phyloP scores from a whole-genome alignment of 2,888 invertebrate genomes.

The Sarcophaga caerulescens region DNA sequence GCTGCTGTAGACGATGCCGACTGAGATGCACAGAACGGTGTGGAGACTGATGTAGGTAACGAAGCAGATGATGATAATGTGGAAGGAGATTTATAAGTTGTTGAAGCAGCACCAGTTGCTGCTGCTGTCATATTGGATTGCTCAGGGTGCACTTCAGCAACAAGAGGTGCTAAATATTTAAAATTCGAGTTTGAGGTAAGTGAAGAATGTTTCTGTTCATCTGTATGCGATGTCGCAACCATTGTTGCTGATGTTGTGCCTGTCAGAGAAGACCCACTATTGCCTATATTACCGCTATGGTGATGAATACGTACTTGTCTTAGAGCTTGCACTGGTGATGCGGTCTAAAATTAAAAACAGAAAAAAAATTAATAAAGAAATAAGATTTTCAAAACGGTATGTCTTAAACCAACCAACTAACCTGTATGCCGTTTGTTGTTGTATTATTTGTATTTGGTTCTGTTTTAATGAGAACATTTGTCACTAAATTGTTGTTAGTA shows the following conservation, averaged over 20 bases:
- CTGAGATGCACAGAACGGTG: conserved; percentile 78
- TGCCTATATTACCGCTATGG: conserved; percentile 53
- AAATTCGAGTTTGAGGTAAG: conserved; percentile 74
- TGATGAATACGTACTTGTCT: conserved; percentile 70
- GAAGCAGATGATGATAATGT: conserved; percentile 78
- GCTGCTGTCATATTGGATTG: conserved; percentile 74
- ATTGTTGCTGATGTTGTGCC: conserved; percentile 48
- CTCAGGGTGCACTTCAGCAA: conserved; percentile 80
- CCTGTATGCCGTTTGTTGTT: conserved; percentile 64
- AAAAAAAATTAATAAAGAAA: not conserved
- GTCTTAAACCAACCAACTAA: conserved; percentile 13
- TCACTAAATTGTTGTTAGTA: conserved; percentile 45
- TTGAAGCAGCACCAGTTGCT: conserved; percentile 68
- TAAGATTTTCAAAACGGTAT: not conserved
- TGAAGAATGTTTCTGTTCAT: conserved; percentile 69
- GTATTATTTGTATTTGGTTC: conserved; percentile 66
- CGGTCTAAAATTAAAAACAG: conserved; percentile 43
- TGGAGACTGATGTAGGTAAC: conserved; percentile 77
- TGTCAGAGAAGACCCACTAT: conserved; percentile 36
- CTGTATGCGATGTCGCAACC: conserved; percentile 52
- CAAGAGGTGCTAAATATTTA: conserved; percentile 79
- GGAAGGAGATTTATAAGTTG: conserved; percentile 77
- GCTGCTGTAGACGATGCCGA: conserved; percentile 79
- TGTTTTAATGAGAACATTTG: conserved; percentile 68
- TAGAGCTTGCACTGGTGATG: conserved; percentile 69